Conservation (phyloP, 2,113 vertebrate genomes). For the Myotis brandtii region DNA sequence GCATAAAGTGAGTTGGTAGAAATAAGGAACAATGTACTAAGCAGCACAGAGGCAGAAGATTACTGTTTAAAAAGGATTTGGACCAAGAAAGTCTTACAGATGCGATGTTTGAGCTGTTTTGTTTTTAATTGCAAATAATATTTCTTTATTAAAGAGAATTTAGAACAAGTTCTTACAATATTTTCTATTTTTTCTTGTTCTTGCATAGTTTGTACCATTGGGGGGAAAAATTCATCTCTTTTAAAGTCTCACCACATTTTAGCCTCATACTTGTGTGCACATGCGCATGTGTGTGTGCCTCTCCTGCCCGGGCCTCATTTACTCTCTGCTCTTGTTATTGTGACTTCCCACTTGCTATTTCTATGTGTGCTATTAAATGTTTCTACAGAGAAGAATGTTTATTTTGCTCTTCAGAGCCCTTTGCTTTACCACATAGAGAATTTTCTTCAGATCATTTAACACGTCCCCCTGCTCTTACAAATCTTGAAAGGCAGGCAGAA, state of each 20-base stretch:
- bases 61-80: not conserved
- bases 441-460: constrained; percentile 46
- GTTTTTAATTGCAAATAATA: not conserved
- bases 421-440: not conserved
- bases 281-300: fast-evolving
- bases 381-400: constrained; percentile 1
- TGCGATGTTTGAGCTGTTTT: not conserved
- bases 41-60: not conserved
- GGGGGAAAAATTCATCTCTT: not conserved
- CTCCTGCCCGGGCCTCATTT: not conserved
- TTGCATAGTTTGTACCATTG: not conserved
- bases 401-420: constrained; percentile 35
- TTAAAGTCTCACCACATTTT: not conserved
- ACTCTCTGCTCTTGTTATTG: not conserved
- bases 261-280: not conserved
- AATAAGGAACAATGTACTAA: not conserved
- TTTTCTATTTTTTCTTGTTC: not conserved
- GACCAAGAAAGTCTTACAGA: not conserved
- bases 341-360: constrained; percentile 21
- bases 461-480: not conserved
- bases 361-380: not conserved
- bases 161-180: not conserved
- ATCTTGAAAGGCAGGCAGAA: not conserved
- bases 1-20: not conserved
- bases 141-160: not conserved